These are phyloP conservation scores for Enteromius radiatus DNA, from an alignment of 2,797 vertebrate genomes.

Conservation along the genomic window DNA sequence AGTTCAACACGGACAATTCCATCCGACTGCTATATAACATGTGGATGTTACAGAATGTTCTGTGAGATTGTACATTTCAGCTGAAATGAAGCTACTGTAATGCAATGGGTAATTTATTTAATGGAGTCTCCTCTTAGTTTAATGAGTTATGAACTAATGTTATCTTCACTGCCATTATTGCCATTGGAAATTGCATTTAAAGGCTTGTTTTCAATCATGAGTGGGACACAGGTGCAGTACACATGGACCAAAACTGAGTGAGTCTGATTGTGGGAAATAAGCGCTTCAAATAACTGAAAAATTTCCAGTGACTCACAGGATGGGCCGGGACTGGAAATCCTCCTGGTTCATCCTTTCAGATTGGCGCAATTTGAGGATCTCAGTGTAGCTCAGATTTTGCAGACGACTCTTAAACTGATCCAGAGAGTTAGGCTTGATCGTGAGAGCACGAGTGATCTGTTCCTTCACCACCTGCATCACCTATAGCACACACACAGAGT, in stretches of 20 bases:
- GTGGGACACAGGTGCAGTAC: slow-evolving; percentile 39
- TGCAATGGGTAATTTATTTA: slow-evolving; percentile 37
- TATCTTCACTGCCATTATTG: background rate
- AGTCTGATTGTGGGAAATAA: background rate
- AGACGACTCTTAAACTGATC: slow-evolving; percentile 99
- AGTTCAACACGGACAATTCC: slow-evolving; percentile 12
- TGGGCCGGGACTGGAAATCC: slow-evolving; percentile 98
- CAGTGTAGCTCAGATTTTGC: slow-evolving; percentile 98
- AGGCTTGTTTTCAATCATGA: slow-evolving; percentile 25
- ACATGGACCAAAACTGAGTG: background rate
- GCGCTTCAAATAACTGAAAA: slow-evolving; percentile 7
- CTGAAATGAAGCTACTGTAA: slow-evolving; percentile 36
- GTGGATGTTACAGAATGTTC: slow-evolving; percentile 32
- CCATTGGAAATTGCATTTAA: slow-evolving; percentile 50
- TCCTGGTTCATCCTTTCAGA: slow-evolving; percentile 99
- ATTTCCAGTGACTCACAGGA: slow-evolving; percentile 86
- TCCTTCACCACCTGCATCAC: slow-evolving; percentile 99
- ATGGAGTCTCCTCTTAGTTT: slow-evolving; percentile 47
- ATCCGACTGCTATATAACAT: slow-evolving; percentile 31
- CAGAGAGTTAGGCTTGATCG: slow-evolving; percentile 98
- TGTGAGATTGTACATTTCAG: slow-evolving; percentile 24
- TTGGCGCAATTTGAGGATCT: slow-evolving; percentile 99
- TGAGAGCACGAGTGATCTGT: slow-evolving; percentile 98
- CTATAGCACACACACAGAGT: slow-evolving; percentile 70
- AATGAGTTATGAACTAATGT: slow-evolving; percentile 42